phyloP scores from a whole-genome alignment of 2,888 invertebrate genomes.

The Desoria tigrina region DNA sequence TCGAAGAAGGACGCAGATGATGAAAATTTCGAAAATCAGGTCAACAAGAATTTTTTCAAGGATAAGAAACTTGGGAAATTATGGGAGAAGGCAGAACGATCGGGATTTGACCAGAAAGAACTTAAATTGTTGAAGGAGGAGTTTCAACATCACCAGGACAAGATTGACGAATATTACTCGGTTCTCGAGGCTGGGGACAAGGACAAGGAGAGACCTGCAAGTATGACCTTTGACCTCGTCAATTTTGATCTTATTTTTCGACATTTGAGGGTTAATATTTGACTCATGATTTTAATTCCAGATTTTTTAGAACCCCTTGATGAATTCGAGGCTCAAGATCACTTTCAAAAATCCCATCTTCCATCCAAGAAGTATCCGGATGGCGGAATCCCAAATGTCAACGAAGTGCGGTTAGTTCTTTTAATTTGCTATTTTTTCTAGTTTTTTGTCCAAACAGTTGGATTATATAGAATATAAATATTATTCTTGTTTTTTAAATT shows the following conservation, averaged over 20 bases:
- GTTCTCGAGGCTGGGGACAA: constrained; percentile 70
- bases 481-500: too few species aligned
- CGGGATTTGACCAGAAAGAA: constrained; percentile 69
- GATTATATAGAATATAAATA: too few species aligned
- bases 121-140: constrained; percentile 80
- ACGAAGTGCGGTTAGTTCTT: constrained; percentile 38
- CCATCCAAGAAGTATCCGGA: constrained; percentile 37
- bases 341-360: constrained; percentile 37
- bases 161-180: constrained; percentile 84
- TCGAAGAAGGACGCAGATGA: constrained; percentile 56
- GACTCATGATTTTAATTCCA: too few species aligned
- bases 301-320: constrained; percentile 34
- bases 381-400: constrained; percentile 35
- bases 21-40: constrained; percentile 62
- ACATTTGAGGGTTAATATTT: too few species aligned
- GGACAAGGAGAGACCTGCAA: too few species aligned
- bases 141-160: constrained; percentile 87
- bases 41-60: constrained; percentile 73
- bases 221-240: too few species aligned
- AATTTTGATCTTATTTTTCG: too few species aligned
- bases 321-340: constrained; percentile 35
- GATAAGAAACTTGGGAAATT: constrained; percentile 86
- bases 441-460: too few species aligned
- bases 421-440: constrained; percentile 1
- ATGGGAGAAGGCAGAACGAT: constrained; percentile 86